These are phyloP conservation scores for Sorex fumeus DNA, from an alignment of 2,113 vertebrate genomes.

Conservation along the genomic window DNA sequence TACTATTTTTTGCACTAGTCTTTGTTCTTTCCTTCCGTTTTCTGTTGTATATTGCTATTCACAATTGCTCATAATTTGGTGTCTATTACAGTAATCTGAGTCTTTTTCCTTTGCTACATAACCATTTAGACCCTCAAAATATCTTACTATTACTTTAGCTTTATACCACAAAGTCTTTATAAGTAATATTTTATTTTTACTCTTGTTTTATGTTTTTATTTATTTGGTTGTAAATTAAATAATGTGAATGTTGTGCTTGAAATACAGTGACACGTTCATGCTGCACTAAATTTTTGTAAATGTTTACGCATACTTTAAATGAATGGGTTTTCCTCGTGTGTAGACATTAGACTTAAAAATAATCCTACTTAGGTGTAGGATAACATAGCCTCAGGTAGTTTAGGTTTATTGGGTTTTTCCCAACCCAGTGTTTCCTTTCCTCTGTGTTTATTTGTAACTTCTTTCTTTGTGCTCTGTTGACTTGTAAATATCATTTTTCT, in stretches of 20 bases:
- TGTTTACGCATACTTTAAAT: conserved; percentile 1
- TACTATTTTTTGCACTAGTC: background rate
- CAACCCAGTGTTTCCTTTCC: too few species aligned
- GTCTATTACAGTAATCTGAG: background rate
- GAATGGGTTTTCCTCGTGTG: too few species aligned
- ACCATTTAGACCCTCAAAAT: background rate
- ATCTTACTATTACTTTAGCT: background rate
- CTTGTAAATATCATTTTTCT: too few species aligned
- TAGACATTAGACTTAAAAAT: too few species aligned
- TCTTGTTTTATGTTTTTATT: conserved; percentile 5
- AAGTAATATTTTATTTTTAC: background rate
- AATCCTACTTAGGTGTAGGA: too few species aligned
- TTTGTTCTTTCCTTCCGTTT: conserved; percentile 12
- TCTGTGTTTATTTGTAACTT: too few species aligned
- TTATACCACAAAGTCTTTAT: background rate
- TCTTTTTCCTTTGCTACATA: background rate
- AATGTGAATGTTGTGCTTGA: background rate
- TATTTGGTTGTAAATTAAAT: conserved; percentile 5
- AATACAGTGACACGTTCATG: background rate
- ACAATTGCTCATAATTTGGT: conserved; percentile 7
- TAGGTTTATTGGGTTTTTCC: too few species aligned
- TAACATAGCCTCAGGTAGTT: too few species aligned
- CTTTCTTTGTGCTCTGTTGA: too few species aligned
- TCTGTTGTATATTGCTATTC: background rate
- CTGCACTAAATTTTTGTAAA: background rate